Evolutionary conservation across 2,888 invertebrate species (phyloP).

Genomic region (Diadegma fenestrale): DNA sequence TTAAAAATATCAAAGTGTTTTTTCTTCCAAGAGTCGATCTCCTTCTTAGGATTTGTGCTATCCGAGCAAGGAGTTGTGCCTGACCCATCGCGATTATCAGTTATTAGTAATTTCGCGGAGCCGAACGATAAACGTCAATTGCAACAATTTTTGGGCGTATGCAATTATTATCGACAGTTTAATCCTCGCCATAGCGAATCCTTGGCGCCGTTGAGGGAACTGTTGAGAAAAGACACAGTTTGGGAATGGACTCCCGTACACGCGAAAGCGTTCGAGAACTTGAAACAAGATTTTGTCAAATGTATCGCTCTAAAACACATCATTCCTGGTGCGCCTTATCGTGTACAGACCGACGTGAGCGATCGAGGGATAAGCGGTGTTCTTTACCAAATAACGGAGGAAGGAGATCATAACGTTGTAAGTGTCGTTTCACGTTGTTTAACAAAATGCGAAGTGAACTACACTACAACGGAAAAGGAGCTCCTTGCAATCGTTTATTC

Average conservation of each 20-base stretch:
- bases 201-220: conserved; percentile 48
- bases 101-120: too few relatives aligned
- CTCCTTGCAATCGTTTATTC: conserved; percentile 43
- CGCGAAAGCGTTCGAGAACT: neutral
- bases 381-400: conserved; percentile 36
- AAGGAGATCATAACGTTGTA: conserved; percentile 35
- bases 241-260: neutral
- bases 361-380: conserved; percentile 35
- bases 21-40: too few relatives aligned
- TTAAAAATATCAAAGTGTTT: too few relatives aligned
- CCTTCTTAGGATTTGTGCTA: too few relatives aligned
- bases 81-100: too few relatives aligned
- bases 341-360: conserved; percentile 57
- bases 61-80: too few relatives aligned
- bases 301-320: too few relatives aligned
- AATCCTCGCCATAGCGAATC: conserved; percentile 34
- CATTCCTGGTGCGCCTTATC: too few relatives aligned
- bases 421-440: too few relatives aligned
- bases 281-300: conserved; percentile 61
- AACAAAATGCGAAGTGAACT: conserved; percentile 61
- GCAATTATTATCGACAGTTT: conserved; percentile 59
- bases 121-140: conserved; percentile 72
- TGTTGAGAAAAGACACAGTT: conserved; percentile 7
- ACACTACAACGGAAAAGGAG: conserved; percentile 45
- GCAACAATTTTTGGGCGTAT: conserved; percentile 66